A percentile compares a stretch with the other conserved stretches of the same genome.
Evolutionary conservation across 2,888 invertebrate genomes (phyloP).

Genomic region (Apamea epomidion): DNA sequence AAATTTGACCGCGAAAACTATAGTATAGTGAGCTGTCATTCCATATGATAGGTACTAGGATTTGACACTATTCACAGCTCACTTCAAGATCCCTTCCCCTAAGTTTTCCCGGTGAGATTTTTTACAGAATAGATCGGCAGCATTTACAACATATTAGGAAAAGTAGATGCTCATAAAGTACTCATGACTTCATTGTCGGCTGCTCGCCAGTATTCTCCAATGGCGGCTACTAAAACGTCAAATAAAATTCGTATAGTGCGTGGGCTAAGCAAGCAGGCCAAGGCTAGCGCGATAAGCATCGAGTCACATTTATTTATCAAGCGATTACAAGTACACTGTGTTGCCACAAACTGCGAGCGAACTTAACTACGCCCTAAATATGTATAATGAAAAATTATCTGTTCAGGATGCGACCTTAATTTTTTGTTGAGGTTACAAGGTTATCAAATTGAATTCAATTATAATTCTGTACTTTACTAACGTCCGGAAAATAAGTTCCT

Average conservation of each 20-base stretch:
- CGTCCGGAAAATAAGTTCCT: not conserved
- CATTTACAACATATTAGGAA: not conserved
- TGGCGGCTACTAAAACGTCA: slow-evolving; percentile 47
- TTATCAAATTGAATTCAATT: not conserved
- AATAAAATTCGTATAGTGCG: slow-evolving; percentile 55
- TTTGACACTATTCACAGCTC: not conserved
- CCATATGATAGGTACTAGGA: not conserved
- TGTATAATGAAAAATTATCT: slow-evolving; percentile 18
- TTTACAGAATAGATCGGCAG: not conserved
- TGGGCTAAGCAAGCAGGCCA: slow-evolving; percentile 65
- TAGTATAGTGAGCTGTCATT: not conserved
- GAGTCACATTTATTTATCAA: slow-evolving; percentile 63
- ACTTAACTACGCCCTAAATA: slow-evolving; percentile 42
- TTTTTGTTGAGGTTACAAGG: slow-evolving; percentile 4
- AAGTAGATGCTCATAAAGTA: not conserved
- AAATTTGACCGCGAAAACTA: not conserved
- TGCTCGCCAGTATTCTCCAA: slow-evolving; percentile 25
- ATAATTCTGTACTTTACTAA: not conserved
- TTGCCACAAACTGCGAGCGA: slow-evolving; percentile 41
- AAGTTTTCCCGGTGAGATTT: not conserved
- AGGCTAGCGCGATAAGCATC: slow-evolving; percentile 63
- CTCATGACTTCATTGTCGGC: slow-evolving; percentile 25
- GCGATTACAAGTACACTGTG: slow-evolving; percentile 54
- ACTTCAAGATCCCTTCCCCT: not conserved
- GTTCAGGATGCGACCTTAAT: slow-evolving; percentile 12